phyloP scores from a whole-genome alignment of 2,888 invertebrate species.

The Eumacrocentrus americanus region DNA sequence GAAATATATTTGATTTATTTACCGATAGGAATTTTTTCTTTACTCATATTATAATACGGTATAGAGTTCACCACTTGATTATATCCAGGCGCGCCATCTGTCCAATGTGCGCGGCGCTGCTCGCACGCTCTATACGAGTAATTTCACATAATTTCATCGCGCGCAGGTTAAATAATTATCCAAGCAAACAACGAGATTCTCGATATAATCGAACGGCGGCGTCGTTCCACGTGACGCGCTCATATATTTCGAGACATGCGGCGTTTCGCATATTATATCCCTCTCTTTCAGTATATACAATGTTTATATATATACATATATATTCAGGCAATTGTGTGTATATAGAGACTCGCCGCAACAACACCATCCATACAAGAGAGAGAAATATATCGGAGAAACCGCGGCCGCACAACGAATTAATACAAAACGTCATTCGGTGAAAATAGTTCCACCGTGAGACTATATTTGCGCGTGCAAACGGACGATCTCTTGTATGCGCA shows the following conservation, averaged over 20 bases:
- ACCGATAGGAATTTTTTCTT: constrained; percentile 10
- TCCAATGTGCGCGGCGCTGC: neutral
- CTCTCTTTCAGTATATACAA: neutral
- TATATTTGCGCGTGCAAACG: constrained; percentile 1
- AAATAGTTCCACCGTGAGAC: constrained; percentile 26
- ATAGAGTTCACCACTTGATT: constrained; percentile 23
- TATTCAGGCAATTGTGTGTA: neutral
- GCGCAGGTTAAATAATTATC: constrained; percentile 30
- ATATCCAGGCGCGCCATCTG: constrained; percentile 14
- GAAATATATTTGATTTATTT: constrained; percentile 30
- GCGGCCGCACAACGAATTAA: constrained; percentile 24
- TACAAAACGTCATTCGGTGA: constrained; percentile 29
- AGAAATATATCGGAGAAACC: constrained; percentile 24
- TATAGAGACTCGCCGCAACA: neutral
- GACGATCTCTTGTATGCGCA: constrained; percentile 15
- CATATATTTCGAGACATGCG: constrained; percentile 26
- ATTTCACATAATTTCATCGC: constrained; percentile 31
- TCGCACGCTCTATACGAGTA: constrained; percentile 14
- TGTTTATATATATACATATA: neutral
- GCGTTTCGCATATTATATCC: constrained; percentile 20
- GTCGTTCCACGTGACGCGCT: constrained; percentile 26
- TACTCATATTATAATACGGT: neutral
- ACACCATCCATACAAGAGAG: constrained; percentile 1
- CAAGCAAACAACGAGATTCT: constrained; percentile 30
- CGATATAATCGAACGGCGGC: constrained; percentile 30